phyloP scores from a whole-genome alignment of 2,888 invertebrate genomes.

The Drosophila melanosoma region DNA sequence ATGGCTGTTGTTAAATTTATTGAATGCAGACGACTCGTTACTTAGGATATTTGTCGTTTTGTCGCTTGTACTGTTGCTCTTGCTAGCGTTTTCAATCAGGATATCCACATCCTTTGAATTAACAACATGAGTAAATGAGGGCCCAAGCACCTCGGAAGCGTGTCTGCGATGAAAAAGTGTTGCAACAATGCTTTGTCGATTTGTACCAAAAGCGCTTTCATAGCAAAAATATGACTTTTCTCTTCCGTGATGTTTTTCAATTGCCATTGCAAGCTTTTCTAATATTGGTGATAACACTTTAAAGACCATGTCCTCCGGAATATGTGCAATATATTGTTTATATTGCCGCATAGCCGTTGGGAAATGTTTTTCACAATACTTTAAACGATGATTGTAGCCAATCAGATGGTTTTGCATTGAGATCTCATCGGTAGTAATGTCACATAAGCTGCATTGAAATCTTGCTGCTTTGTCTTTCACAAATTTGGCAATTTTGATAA shows the following conservation, averaged over 20 bases:
- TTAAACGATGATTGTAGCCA: slow-evolving; percentile 90
- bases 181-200: slow-evolving; percentile 87
- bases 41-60: neutral
- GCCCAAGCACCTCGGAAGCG: slow-evolving; percentile 87
- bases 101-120: slow-evolving; percentile 84
- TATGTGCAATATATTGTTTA: slow-evolving; percentile 87
- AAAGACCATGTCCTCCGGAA: slow-evolving; percentile 78
- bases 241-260: slow-evolving; percentile 91
- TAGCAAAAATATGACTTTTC: slow-evolving; percentile 89
- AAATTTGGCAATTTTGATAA: slow-evolving; percentile 90
- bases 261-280: slow-evolving; percentile 88
- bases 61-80: slow-evolving; percentile 35
- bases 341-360: slow-evolving; percentile 88
- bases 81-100: slow-evolving; percentile 61
- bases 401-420: slow-evolving; percentile 92
- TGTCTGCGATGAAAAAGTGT: slow-evolving; percentile 90
- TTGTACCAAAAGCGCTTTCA: slow-evolving; percentile 88
- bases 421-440: slow-evolving; percentile 90
- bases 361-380: slow-evolving; percentile 88
- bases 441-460: slow-evolving; percentile 91
- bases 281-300: slow-evolving; percentile 85
- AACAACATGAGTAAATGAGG: slow-evolving; percentile 86
- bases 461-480: slow-evolving; percentile 88
- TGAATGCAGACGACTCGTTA: neutral
- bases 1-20: neutral